These are phyloP conservation scores for Alouatta palliata DNA, from an alignment of 2,113 vertebrate genomes.

Conservation along the genomic window DNA sequence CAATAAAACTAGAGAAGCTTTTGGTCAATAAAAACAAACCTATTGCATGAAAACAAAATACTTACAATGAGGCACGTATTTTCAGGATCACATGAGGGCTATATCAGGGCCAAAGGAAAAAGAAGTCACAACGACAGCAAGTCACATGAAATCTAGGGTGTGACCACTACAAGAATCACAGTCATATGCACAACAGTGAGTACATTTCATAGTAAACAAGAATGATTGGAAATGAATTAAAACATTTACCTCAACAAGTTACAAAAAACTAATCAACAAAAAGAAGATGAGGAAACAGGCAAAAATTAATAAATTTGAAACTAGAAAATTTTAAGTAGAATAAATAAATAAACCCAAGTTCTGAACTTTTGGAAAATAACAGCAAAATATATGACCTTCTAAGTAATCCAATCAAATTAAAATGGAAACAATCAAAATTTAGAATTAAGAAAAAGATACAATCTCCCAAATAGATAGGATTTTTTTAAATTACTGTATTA, in stretches of 20 bases:
- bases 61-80: not conserved
- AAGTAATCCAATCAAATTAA: not conserved
- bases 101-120: no score
- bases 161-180: not conserved
- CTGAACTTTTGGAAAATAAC: not conserved
- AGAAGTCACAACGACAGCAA: not conserved
- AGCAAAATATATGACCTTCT: not conserved
- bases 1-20: not conserved
- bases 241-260: not conserved
- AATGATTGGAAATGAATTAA: not conserved
- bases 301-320: not conserved
- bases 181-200: not conserved
- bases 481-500: not conserved
- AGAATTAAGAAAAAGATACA: not conserved
- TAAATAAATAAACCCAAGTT: not conserved
- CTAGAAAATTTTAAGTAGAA: not conserved
- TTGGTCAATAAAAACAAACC: not conserved
- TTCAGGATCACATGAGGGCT: no score
- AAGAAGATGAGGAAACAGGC: not conserved
- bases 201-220: not conserved
- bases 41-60: not conserved
- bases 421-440: not conserved
- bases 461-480: not conserved
- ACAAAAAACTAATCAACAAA: not conserved
- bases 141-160: not conserved